Evolutionary conservation across 1,140 invertebrate species (phyloP), one percentile per base, ranked within the genome.

Genomic region (Streblospio benedicti): DNA sequence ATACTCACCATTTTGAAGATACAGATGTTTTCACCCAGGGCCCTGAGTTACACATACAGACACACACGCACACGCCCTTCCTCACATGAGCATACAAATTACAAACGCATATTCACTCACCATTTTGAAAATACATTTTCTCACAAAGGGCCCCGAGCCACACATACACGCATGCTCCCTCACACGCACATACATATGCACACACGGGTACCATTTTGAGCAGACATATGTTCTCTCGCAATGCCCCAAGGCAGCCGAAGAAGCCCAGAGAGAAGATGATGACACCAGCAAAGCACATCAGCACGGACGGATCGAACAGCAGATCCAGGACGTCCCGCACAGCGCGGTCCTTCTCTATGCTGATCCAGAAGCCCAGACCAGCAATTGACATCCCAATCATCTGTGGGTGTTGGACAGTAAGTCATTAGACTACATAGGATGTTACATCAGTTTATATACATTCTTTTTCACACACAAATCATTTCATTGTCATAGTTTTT

Each of bases 221-320:
- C 54, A 95, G 81, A 73, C 87, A 90, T 1, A 88, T 92, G 72
- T 95, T 95, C 82, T 97, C 92, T 61, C 93, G 79, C 16, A 96
- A 80, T 2, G 92, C 91, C n/a, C 92, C 93, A 18, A 95, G 64
- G 73, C 90, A 93, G 4, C 92, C 91, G 47, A 90, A 87, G 76
- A 93, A 92, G 76, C 89, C 89, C 33, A 92, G 88, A 51, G 91
- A 84, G 72, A 93, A 92, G n/a, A 93, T 85, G 31, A 94, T 85
- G 16, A 83, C 85, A 30, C 91, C 92, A 31, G 88, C 85, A 55
- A 94, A 85, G 14, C 91, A 85, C 78, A 96, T 86, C 38, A 93
- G 85, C 44, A 93, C 80, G 6, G 91, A 91, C 64, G 95, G 88
- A 76, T 97, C 93, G 38, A 95, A 81, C 60, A 95, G 85, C 35